Evolutionary conservation across 1,140 invertebrate species (phyloP).

Genomic region (Drosophila fuyamai): DNA sequence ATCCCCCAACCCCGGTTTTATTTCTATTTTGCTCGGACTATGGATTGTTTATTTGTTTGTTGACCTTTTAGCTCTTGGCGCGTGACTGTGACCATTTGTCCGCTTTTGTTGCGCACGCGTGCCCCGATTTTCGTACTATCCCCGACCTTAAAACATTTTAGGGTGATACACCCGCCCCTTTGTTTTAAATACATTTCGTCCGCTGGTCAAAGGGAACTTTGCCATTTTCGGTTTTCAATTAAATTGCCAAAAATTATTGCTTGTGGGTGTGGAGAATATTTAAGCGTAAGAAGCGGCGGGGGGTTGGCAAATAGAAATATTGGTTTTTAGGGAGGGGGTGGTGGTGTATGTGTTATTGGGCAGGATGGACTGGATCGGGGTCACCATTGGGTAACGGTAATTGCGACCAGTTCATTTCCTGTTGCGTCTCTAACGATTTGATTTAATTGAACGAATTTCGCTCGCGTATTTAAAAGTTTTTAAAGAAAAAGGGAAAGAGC

Average conservation of each 20-base stretch:
- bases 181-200: constrained; percentile 25
- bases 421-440: constrained; percentile 31
- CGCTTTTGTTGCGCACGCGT: constrained; percentile 49
- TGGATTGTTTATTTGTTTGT: constrained; percentile 51
- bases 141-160: neutral
- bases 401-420: constrained; percentile 37
- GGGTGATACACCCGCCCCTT: neutral
- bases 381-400: constrained; percentile 26
- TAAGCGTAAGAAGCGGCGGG: neutral
- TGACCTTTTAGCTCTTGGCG: constrained; percentile 58
- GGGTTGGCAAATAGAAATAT: neutral
- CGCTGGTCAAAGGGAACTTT: constrained; percentile 7
- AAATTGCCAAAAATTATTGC: constrained; percentile 56
- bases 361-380: neutral
- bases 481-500: neutral
- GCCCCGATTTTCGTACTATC: constrained; percentile 14
- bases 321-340: neutral
- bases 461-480: constrained; percentile 18
- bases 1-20: neutral
- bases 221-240: constrained; percentile 47
- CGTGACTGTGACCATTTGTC: constrained; percentile 55
- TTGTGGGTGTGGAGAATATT: constrained; percentile 10
- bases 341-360: neutral
- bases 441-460: constrained; percentile 37
- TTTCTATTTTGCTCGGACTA: constrained; percentile 26